Percentiles rank a stretch among this genome's conserved stretches.
These are phyloP conservation scores for Choloepus didactylus DNA, from an alignment of 2,797 vertebrate species.

Conservation along the genomic window DNA sequence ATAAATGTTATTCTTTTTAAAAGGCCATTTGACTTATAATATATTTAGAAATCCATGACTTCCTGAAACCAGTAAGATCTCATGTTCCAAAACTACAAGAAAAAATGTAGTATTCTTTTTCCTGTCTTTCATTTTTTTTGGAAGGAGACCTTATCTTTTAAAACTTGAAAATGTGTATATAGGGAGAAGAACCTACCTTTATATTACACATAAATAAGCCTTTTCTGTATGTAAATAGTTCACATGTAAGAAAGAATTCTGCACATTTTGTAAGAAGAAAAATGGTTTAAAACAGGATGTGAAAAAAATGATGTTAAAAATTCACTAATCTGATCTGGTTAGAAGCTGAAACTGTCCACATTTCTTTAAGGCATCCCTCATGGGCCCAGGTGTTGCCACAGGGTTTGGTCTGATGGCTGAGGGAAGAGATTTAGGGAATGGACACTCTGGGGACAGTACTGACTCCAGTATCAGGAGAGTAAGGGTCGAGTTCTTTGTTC, in stretches of 20 bases:
- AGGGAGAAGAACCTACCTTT: slow-evolving; percentile 87
- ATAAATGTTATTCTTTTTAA: slow-evolving; percentile 80
- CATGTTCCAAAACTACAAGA: slow-evolving; percentile 74
- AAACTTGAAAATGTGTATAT: slow-evolving; percentile 87
- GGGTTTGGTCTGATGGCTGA: background rate
- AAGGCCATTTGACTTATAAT: slow-evolving; percentile 72
- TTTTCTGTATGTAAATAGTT: slow-evolving; percentile 89
- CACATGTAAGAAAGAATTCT: slow-evolving; percentile 84
- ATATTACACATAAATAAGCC: slow-evolving; percentile 88
- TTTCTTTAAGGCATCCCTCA: slow-evolving; percentile 40
- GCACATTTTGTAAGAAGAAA: slow-evolving; percentile 81
- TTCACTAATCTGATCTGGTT: slow-evolving; percentile 21
- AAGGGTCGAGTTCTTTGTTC: slow-evolving; percentile 47
- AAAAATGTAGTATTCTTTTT: slow-evolving; percentile 75
- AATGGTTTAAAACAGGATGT: slow-evolving; percentile 52
- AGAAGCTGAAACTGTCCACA: slow-evolving; percentile 37
- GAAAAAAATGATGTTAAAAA: slow-evolving; percentile 59
- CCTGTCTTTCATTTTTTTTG: slow-evolving; percentile 79
- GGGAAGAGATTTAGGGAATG: background rate
- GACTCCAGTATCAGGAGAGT: slow-evolving; percentile 37
- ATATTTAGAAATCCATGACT: slow-evolving; percentile 81
- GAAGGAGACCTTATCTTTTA: slow-evolving; percentile 84
- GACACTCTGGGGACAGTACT: background rate
- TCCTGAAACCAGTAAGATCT: slow-evolving; percentile 81
- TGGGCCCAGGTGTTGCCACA: background rate